These are phyloP conservation scores for Vombatus ursinus DNA, from an alignment of 2,113 vertebrate genomes.

Conservation along the genomic window DNA sequence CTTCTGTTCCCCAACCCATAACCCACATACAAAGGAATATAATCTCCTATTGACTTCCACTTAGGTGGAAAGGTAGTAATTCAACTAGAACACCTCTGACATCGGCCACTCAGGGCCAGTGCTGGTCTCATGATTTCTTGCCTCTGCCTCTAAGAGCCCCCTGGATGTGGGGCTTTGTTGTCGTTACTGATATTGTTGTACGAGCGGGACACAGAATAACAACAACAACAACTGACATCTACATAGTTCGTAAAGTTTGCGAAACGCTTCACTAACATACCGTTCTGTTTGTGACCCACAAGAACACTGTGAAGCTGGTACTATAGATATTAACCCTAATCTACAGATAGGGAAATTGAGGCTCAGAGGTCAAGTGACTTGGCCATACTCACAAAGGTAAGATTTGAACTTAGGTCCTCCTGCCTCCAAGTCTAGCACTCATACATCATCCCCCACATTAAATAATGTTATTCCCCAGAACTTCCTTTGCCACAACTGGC, in stretches of 20 bases:
- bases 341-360: not conserved
- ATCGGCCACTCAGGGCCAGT: not conserved
- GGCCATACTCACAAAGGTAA: not conserved
- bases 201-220: not conserved
- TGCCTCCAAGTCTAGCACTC: not conserved
- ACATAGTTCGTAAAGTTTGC: not conserved
- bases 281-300: not conserved
- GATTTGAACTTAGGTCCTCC: not conserved
- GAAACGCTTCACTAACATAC: not conserved
- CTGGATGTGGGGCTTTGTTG: not conserved
- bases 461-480: not conserved
- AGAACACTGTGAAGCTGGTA: not conserved
- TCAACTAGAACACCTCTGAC: not conserved
- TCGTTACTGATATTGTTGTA: not conserved
- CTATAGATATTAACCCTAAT: not conserved
- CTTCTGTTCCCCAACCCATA: not conserved
- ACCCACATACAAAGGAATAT: not conserved
- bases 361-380: not conserved
- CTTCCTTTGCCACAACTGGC: not conserved
- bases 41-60: not conserved
- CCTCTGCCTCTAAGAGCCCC: not conserved
- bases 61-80: not conserved
- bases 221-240: not conserved
- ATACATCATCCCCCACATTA: not conserved
- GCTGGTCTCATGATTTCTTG: not conserved